A percentile compares a stretch with the other conserved stretches of the same genome.
Evolutionary conservation across 2,113 vertebrate species (phyloP).

Genomic region (Heteronetta atricapilla): DNA sequence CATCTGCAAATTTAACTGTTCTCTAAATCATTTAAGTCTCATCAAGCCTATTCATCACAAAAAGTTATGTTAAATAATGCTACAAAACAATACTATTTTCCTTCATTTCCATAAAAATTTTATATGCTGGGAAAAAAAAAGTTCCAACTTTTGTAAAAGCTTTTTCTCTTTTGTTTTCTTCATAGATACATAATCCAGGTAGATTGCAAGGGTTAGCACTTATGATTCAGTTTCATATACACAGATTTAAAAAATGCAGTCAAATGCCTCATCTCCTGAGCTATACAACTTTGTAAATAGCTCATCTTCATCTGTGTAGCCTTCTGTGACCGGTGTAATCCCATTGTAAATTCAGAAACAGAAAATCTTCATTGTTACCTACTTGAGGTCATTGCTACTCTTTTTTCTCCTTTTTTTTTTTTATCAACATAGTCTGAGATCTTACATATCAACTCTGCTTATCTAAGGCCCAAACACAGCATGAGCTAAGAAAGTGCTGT

Average conservation of each 20-base stretch:
- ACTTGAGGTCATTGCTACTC: neutral
- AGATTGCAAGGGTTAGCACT: neutral
- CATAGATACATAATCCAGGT: neutral
- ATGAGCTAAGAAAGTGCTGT: neutral
- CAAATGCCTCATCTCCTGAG: neutral
- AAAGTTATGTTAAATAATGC: neutral
- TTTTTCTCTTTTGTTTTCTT: neutral
- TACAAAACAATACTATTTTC: neutral
- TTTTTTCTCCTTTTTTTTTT: neutral
- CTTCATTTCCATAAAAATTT: neutral
- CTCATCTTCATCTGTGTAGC: neutral
- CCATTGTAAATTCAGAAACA: neutral
- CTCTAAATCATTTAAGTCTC: neutral
- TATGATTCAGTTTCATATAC: neutral
- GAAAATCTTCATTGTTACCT: neutral
- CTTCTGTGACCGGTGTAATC: neutral
- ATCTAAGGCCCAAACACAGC: neutral
- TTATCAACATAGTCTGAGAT: neutral
- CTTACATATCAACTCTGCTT: neutral
- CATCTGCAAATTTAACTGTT: neutral
- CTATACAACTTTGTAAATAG: neutral
- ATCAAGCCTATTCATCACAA: neutral
- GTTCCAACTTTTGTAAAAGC: neutral
- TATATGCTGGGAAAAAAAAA: neutral
- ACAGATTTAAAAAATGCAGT: neutral